Evolutionary conservation across 1,140 invertebrate genomes (phyloP), one percentile per base, ranked within the genome.

Genomic region (Drosophila seguyi): DNA sequence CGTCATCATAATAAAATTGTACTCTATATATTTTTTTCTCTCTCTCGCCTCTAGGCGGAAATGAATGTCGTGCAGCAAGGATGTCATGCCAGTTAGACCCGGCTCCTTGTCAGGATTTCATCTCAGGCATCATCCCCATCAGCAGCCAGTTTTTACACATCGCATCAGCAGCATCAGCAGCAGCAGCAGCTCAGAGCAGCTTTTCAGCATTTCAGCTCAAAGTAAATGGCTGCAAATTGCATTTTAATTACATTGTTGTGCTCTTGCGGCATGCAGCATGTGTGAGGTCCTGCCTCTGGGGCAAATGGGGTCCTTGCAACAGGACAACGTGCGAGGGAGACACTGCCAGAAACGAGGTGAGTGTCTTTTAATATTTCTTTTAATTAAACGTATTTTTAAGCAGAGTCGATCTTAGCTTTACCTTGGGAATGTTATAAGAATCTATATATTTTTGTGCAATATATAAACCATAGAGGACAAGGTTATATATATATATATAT

Each of bases 191-290:
- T 63, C 22, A 20, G 18, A 36, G 63, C 36, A 41, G 72, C 57
- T 73, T 79, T 83, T 62, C 53, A 75, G 36, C 81, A 68, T 61
- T 77, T 73, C n/a, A n/a, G 80, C 63, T 60, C 50, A 65, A 60
- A 74, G 76, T 80, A 83, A 87, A 87, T 88, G 84, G 56, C 84
- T 66, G 84, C 84, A 87, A 87, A 87, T 87, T 87, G 84, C 84
- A 84, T 84, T 87, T 87, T 84, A 88, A 87, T 88, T 81, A 87
- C 84, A 87, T 88, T 88, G 84, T 87, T 83, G 60, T 83, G 45
- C 67, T 68, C 48, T 22, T 31, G 48, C 48, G 48, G 48, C 73
- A 85, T 68, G 63, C 36, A 13, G 73, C 39, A 61, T 31, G 56
- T 48, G 27, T 55, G 57, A 22, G 42, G 38, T 31, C 50, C 29